Percentiles rank a stretch among this genome's conserved stretches.
Conservation (phyloP, 2,888 invertebrate genomes). For the Stegana nigrithorax region DNA sequence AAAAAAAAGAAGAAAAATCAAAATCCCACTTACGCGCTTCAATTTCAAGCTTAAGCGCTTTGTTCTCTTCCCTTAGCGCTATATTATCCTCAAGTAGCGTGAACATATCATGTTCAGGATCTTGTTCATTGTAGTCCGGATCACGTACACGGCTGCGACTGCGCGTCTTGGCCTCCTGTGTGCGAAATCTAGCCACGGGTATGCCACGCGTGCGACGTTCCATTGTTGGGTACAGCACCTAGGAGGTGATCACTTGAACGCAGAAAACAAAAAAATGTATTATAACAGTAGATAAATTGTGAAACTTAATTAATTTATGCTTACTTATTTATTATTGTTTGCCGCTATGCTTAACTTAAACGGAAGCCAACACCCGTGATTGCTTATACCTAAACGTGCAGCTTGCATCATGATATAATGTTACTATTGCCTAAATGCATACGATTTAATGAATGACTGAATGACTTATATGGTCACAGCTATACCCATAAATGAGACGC, state of each 20-base stretch:
- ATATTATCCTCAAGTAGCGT: constrained; percentile 67
- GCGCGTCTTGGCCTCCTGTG: constrained; percentile 66
- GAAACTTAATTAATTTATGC: not conserved
- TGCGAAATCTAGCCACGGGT: constrained; percentile 67
- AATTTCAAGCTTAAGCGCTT: constrained; percentile 62
- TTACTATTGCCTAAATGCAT: no score
- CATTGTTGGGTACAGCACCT: no score
- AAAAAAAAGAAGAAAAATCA: not conserved
- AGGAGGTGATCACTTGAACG: no score
- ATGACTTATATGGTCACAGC: no score
- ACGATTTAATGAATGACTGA: not conserved
- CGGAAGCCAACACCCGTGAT: no score
- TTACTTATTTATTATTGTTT: not conserved
- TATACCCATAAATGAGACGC: no score
- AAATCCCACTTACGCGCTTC: constrained; percentile 57
- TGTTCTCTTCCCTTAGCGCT: constrained; percentile 66
- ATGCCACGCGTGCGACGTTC: constrained; percentile 66
- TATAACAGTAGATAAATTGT: no score
- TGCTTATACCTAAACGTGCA: no score
- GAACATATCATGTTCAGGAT: constrained; percentile 67
- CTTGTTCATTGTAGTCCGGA: constrained; percentile 66
- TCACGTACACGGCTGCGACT: constrained; percentile 66
- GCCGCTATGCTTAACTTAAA: not conserved
- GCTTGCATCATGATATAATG: no score
- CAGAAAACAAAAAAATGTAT: no score